Conservation (phyloP, 2,888 invertebrate species). For the Axea sp. region DNA sequence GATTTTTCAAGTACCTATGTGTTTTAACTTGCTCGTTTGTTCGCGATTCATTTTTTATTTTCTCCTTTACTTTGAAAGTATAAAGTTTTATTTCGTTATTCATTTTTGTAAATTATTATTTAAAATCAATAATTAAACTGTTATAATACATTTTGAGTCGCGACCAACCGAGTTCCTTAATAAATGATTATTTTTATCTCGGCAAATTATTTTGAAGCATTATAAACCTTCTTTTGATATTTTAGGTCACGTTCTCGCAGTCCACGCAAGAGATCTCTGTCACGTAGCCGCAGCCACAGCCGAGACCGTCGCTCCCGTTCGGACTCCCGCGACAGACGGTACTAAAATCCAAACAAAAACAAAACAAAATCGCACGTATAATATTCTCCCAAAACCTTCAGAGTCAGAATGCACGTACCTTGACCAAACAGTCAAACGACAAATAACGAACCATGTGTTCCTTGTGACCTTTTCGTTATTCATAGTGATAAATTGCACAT, state of each 20-base stretch:
- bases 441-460: too few relatives aligned
- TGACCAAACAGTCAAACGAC: too few relatives aligned
- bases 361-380: slow-evolving; percentile 18
- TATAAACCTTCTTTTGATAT: slow-evolving; percentile 57
- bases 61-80: too few relatives aligned
- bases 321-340: slow-evolving; percentile 78
- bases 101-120: too few relatives aligned
- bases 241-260: slow-evolving; percentile 78
- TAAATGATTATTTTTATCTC: slow-evolving; percentile 24
- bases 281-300: slow-evolving; percentile 77
- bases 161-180: slow-evolving; percentile 25
- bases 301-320: slow-evolving; percentile 78
- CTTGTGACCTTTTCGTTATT: too few relatives aligned
- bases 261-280: slow-evolving; percentile 76
- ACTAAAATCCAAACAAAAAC: slow-evolving; percentile 62
- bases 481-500: too few relatives aligned
- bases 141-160: too few relatives aligned
- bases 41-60: slow-evolving; percentile 53
- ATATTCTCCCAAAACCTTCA: neutral
- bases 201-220: slow-evolving; percentile 18
- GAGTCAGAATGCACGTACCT: slow-evolving; percentile 19
- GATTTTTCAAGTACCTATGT: slow-evolving; percentile 72
- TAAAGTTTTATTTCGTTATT: too few relatives aligned
- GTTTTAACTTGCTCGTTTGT: slow-evolving; percentile 63
- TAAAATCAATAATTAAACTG: too few relatives aligned